A percentile compares a stretch with the other conserved stretches of the same genome.
These are phyloP conservation scores for Listronotus oregonensis DNA, from an alignment of 1,140 invertebrate species.

Conservation along the genomic window DNA sequence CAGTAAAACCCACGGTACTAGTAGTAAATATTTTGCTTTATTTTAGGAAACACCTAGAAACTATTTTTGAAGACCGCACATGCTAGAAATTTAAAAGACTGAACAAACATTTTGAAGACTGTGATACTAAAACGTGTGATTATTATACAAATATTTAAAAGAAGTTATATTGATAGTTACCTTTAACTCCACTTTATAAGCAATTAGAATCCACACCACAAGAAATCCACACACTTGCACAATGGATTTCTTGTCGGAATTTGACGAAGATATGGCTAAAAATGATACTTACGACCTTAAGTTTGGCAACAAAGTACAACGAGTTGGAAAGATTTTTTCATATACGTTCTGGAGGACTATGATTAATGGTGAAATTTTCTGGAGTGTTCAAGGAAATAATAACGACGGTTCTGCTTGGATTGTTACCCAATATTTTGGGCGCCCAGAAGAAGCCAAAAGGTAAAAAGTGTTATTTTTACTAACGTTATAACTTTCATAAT, in stretches of 20 bases:
- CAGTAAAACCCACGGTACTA: background rate
- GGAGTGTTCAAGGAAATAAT: conserved; percentile 52
- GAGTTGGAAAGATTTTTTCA: conserved; percentile 50
- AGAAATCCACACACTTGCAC: conserved; percentile 1
- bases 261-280: conserved; percentile 38
- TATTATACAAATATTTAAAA: conserved; percentile 12
- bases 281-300: conserved; percentile 45
- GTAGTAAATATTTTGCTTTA: background rate
- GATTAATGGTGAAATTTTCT: conserved; percentile 49
- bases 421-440: conserved; percentile 49
- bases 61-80: background rate
- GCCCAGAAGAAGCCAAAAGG: conserved; percentile 42
- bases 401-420: conserved; percentile 48
- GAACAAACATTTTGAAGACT: conserved; percentile 23
- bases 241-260: conserved; percentile 44
- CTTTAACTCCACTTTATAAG: background rate
- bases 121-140: conserved; percentile 30
- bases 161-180: background rate
- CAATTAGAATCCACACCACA: background rate
- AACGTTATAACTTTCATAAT: no score
- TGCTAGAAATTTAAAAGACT: conserved; percentile 26
- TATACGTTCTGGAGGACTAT: conserved; percentile 53
- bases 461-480: background rate
- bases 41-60: conserved; percentile 17
- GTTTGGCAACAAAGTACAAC: conserved; percentile 44